Conservation (phyloP, 2,888 invertebrate genomes). For the Halictus quadricinctus region DNA sequence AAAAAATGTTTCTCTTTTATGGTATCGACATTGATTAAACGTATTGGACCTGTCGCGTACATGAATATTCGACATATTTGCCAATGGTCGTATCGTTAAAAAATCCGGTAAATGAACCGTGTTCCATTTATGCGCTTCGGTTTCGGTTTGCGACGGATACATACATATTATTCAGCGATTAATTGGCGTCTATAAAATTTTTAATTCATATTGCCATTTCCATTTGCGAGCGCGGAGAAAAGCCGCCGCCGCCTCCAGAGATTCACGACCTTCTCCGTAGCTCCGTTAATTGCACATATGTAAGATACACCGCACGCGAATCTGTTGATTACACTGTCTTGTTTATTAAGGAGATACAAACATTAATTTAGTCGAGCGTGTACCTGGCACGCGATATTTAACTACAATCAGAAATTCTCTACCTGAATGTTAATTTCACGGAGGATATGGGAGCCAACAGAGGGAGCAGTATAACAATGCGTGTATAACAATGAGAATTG, state of each 20-base stretch:
- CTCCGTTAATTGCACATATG: background rate
- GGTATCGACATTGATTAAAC: slow-evolving; percentile 2
- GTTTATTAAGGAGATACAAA: slow-evolving; percentile 21
- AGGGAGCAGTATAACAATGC: background rate
- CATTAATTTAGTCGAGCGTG: slow-evolving; percentile 16
- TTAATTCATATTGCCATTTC: background rate
- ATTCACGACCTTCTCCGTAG: background rate
- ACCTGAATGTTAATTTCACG: slow-evolving; percentile 7
- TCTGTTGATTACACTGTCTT: slow-evolving; percentile 7
- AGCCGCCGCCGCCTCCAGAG: background rate
- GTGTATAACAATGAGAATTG: background rate
- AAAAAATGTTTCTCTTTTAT: background rate
- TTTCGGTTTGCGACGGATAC: background rate
- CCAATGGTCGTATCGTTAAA: background rate
- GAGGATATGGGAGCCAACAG: background rate
- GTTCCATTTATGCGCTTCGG: background rate
- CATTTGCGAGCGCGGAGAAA: background rate
- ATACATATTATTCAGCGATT: background rate
- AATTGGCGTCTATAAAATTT: background rate
- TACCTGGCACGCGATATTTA: background rate
- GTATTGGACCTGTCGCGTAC: background rate
- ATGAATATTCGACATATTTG: background rate
- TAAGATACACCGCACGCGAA: background rate
- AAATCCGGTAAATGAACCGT: background rate
- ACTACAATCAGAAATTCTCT: background rate